Percentiles rank a stretch among this genome's conserved stretches.
These are phyloP conservation scores for Rhincodon typus DNA, from an alignment of 2,797 vertebrate genomes.

Conservation along the genomic window DNA sequence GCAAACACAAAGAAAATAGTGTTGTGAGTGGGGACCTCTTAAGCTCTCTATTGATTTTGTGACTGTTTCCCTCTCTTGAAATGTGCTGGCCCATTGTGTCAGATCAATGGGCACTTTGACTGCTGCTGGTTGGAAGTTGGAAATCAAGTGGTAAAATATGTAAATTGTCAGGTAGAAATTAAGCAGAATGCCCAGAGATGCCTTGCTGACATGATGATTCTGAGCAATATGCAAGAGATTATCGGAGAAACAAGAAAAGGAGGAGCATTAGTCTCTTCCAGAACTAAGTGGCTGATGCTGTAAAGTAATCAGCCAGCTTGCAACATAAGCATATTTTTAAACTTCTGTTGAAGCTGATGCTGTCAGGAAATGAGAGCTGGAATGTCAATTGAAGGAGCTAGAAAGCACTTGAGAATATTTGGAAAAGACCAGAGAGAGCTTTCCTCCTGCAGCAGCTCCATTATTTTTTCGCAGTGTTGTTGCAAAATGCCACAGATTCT, in stretches of 20 bases:
- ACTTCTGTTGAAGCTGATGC: background rate
- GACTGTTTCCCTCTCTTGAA: background rate
- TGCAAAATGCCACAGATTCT: background rate
- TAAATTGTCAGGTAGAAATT: slow-evolving; percentile 5
- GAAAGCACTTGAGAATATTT: background rate
- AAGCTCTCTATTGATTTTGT: background rate
- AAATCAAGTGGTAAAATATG: slow-evolving; percentile 10
- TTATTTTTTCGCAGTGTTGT: background rate
- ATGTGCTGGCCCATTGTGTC: background rate
- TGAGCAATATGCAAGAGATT: too few species aligned
- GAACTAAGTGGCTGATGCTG: background rate
- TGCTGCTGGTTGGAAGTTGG: slow-evolving; percentile 10
- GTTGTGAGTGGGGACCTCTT: background rate
- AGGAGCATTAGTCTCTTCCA: background rate
- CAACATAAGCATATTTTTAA: background rate
- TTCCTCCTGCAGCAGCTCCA: too few species aligned
- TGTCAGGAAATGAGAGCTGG: background rate
- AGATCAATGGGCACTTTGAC: slow-evolving; percentile 1
- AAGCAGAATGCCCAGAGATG: background rate
- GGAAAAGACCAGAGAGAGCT: background rate
- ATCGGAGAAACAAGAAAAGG: background rate
- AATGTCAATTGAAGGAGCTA: background rate
- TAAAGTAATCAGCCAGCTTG: background rate
- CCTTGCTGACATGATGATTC: too few species aligned
- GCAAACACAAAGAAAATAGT: background rate